Evolutionary conservation across 2,113 vertebrate species (phyloP).

Genomic region (Empidonax alnorum): DNA sequence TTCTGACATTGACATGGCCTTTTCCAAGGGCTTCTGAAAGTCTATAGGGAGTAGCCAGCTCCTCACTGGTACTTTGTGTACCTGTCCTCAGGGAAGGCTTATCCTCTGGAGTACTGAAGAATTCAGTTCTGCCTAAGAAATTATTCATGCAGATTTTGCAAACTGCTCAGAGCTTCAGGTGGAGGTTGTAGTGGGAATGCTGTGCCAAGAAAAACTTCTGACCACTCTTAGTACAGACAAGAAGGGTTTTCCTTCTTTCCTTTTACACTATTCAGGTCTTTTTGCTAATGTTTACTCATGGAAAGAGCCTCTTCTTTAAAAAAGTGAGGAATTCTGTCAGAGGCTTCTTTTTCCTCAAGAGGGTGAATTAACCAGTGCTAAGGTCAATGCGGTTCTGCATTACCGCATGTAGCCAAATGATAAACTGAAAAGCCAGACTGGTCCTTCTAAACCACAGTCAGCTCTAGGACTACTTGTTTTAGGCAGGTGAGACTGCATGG

Average conservation of each 20-base stretch:
- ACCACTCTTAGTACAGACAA: neutral
- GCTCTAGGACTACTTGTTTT: neutral
- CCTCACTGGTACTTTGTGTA: neutral
- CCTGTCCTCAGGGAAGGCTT: neutral
- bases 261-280: neutral
- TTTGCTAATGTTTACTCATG: neutral
- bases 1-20: neutral
- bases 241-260: neutral
- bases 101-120: neutral
- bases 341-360: neutral
- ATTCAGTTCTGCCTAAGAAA: neutral
- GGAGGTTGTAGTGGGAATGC: neutral
- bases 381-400: neutral
- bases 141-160: neutral
- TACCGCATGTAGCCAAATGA: accelerated
- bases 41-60: neutral
- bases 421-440: neutral
- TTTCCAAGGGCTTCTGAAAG: neutral
- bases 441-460: neutral
- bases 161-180: neutral
- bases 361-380: neutral
- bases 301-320: neutral
- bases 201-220: neutral
- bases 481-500: neutral
- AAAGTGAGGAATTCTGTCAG: neutral